phyloP scores from a whole-genome alignment of 2,888 invertebrate species.

The Zeuzera pyrina region DNA sequence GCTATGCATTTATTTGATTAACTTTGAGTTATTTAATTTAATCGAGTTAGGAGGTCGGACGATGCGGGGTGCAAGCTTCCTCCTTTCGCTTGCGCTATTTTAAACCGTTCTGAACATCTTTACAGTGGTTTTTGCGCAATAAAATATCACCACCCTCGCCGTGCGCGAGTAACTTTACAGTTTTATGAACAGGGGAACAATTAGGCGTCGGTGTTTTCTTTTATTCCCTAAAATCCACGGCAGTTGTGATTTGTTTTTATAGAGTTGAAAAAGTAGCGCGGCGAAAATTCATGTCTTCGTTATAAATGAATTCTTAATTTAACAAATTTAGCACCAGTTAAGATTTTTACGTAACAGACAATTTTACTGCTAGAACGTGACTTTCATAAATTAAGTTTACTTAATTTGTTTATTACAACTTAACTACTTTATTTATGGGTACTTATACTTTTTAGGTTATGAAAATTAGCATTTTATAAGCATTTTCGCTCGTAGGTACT shows the following conservation, averaged over 20 bases:
- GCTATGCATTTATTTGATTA: conserved; percentile 73
- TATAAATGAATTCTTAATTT: conserved; percentile 68
- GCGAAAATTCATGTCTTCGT: conserved; percentile 59
- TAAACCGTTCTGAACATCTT: conserved; percentile 69
- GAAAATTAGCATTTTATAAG: no score
- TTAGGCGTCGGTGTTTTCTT: conserved; percentile 65
- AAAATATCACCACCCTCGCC: conserved; percentile 66
- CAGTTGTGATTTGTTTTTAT: conserved; percentile 61
- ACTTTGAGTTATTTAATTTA: conserved; percentile 74
- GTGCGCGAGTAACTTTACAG: conserved; percentile 66
- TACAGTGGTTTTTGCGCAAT: conserved; percentile 70
- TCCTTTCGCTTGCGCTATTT: conserved; percentile 63
- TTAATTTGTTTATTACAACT: no score
- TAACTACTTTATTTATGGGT: no score
- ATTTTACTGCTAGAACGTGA: no score
- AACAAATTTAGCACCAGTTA: no score
- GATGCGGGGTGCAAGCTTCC: conserved; percentile 29
- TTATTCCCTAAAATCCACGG: conserved; percentile 57
- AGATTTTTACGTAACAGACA: no score
- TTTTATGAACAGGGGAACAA: conserved; percentile 72
- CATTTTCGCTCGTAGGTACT: no score
- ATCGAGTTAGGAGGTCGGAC: conserved; percentile 69
- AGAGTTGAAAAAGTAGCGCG: conserved; percentile 32
- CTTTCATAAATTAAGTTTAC: no score
- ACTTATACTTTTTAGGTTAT: no score